Evolutionary conservation across 2,888 invertebrate genomes (phyloP), one percentile per base, ranked within the genome.

Genomic region (Lottia scabra): DNA sequence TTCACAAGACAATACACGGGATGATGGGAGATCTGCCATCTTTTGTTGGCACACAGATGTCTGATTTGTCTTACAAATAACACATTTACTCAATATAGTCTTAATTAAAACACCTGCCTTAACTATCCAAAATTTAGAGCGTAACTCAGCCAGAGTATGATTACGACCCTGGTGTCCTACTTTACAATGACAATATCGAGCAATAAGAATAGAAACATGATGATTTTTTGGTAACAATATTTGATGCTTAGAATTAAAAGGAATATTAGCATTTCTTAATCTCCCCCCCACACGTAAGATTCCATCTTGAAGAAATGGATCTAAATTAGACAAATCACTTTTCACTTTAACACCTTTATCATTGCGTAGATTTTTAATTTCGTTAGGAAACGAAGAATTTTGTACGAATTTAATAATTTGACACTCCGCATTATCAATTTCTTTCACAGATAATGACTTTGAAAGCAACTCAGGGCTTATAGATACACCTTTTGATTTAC

Each of bases 41-140:
- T 66, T 66, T 45, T 56, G 48, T 67, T 67, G 38, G 38, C 70
- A 63, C 0, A 27, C 19, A 23, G 38, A 23, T 23, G 43, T 26
- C 43, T 45, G 27, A 19, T 43, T 38, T 45, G 23, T 30, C 23
- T 26, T 16, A 45, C 69, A 69, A 13, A 38, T 43, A 15, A 63
- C 63, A 69, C 64, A 69, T 13, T 30, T 26, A n/a, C 27, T n/a
- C 15, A 67, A 27, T 26, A 46, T 56, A 48, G 15, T 16, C 48
- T 67, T 56, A 12, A n/a, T 48, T 2, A 48, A 48, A 30, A 48
- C 23, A 4, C 67, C 67, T n/a, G 48, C 10, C 48, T 56, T 30
- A 3, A 67, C 26, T 12, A 48, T 69, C 75, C 72, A 75, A 46
- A 23, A 75, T 15, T 38, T 46, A 45, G 67, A 45, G n/a, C 72